Conservation (phyloP, 2,113 vertebrate species). For the Phoenicopterus ruber region DNA sequence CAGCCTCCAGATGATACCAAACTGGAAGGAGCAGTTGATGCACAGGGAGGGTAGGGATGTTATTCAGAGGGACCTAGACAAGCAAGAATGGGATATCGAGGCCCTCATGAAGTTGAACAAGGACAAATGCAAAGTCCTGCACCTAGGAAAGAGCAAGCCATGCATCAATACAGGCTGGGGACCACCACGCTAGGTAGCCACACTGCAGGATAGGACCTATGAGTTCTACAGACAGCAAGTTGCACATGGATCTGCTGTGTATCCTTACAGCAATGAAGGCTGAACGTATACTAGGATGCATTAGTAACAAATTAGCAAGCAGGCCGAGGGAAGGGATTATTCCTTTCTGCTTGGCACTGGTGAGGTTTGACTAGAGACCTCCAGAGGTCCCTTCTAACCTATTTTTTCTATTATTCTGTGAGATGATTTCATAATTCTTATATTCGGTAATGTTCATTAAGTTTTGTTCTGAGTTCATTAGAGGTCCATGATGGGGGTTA, state of each 20-base stretch:
- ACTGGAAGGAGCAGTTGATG: neutral
- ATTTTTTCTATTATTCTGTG: neutral
- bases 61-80: neutral
- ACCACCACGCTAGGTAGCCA: neutral
- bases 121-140: neutral
- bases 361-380: neutral
- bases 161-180: neutral
- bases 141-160: neutral
- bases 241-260: neutral
- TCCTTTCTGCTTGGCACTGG: neutral
- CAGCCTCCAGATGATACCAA: neutral
- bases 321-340: neutral
- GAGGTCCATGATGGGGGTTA: neutral
- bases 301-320: neutral
- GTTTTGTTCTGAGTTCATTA: neutral
- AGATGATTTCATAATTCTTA: neutral
- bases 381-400: neutral
- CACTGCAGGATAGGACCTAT: neutral
- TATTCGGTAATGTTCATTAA: neutral
- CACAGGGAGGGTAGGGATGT: neutral
- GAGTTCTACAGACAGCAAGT: neutral
- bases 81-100: neutral
- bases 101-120: neutral
- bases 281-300: neutral
- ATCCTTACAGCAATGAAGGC: neutral